phyloP scores from a whole-genome alignment of 2,888 invertebrate species.

The Gortyna flavago region DNA sequence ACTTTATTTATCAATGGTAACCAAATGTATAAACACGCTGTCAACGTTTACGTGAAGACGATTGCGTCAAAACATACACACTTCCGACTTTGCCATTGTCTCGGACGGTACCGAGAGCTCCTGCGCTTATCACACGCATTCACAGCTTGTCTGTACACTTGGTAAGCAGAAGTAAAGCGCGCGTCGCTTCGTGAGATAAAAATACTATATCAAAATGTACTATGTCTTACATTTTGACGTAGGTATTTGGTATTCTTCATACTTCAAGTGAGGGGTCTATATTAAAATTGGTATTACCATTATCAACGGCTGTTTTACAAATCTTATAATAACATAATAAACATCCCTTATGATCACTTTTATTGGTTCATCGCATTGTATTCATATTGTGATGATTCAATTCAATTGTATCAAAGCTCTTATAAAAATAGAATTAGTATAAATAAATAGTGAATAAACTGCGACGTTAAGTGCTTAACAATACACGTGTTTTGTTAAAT shows the following conservation, averaged over 20 bases:
- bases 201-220: background rate
- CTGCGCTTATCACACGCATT: too few species aligned
- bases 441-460: constrained; percentile 83
- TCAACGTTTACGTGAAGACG: too few species aligned
- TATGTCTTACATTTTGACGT: background rate
- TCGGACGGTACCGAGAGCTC: too few species aligned
- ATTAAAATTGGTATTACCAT: constrained; percentile 7
- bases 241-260: background rate
- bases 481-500: constrained; percentile 79
- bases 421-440: constrained; percentile 85
- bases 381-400: constrained; percentile 66
- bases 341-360: constrained; percentile 42
- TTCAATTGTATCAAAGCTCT: constrained; percentile 76
- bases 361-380: constrained; percentile 60
- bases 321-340: constrained; percentile 44
- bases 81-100: too few species aligned
- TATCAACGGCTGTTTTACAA: constrained; percentile 40
- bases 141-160: too few species aligned
- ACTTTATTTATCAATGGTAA: too few species aligned
- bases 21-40: too few species aligned
- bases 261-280: background rate
- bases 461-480: constrained; percentile 85
- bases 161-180: too few species aligned
- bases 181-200: too few species aligned
- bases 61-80: too few species aligned